These are phyloP conservation scores for Anser cygnoides DNA, from an alignment of 2,113 vertebrate genomes.

Conservation along the genomic window DNA sequence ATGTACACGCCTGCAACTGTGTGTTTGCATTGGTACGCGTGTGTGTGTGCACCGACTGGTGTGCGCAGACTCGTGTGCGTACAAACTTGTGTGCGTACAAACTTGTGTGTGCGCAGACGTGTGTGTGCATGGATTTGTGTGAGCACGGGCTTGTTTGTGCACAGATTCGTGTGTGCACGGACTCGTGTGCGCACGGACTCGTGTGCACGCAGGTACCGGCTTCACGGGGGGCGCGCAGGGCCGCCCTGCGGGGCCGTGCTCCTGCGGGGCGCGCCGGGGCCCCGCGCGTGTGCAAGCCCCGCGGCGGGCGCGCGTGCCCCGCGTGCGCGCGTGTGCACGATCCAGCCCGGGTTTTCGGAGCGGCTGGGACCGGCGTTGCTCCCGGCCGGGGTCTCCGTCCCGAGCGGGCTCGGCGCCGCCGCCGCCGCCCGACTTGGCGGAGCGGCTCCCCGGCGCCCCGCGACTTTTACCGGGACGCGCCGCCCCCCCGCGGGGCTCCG, in stretches of 20 bases:
- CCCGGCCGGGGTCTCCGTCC: conserved; percentile 46
- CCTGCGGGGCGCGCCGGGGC: background rate
- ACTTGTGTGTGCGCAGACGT: too few species aligned
- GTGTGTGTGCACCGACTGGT: too few species aligned
- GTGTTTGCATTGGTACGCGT: too few species aligned
- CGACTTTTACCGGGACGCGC: background rate
- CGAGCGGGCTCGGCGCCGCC: background rate
- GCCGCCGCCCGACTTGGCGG: conserved; percentile 26
- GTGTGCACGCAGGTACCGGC: too few species aligned
- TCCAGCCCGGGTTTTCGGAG: conserved; percentile 54
- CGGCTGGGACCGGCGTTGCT: background rate
- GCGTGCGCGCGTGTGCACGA: background rate
- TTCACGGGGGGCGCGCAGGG: background rate
- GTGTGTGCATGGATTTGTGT: too few species aligned
- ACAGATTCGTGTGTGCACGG: too few species aligned
- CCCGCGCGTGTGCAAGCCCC: background rate
- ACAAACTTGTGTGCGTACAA: too few species aligned
- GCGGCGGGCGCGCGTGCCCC: background rate
- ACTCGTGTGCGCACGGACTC: too few species aligned
- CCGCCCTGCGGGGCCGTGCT: background rate
- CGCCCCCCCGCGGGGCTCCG: too few species aligned
- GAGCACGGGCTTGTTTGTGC: too few species aligned
- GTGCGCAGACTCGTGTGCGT: too few species aligned
- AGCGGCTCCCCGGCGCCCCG: background rate
- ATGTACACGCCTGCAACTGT: too few species aligned